Evolutionary conservation across 64 coral and sea anemone species (phyloP), one percentile per base, ranked within the genome.

Genomic region (Actinia tenebrosa): DNA sequence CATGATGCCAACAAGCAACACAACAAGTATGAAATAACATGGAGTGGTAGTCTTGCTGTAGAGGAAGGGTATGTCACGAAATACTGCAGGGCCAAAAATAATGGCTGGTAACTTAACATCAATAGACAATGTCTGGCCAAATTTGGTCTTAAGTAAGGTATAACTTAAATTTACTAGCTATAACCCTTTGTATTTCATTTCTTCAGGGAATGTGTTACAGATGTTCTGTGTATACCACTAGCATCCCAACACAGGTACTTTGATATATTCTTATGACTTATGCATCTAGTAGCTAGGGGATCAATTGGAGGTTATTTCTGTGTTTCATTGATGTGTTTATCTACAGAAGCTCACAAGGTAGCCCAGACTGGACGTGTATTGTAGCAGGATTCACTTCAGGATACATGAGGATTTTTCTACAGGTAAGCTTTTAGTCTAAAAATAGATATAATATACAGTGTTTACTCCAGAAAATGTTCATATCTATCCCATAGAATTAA

Each of bases 341-440:
- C 18, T 8, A 62, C 81, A 99, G 97, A 85, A 99, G 97, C 84
- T 99, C 97, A 79, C 97, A 99, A 89, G 97, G 97, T 3, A 95
- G 89, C 83, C 97, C 97, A 71, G 97, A 99, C 91, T 99, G 97
- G 97, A 99, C 97, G 46, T 99, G 97, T 63, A 99, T 99, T 89
- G 91, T 99, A 9, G 97, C 93, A 91, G 97, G 97, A 43, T 95
- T 99, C 53, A 91, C 93, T 16, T 99, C 97, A 53, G 97, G 97
- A 17, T 99, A 91, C 78, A 95, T 99, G 81, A 91, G 96, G 42
- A 95, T 99, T 66, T 99, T 91, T 58, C 78, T 99, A 62, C 85
- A 95, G 91, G 96, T 98, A 54, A 45, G 30, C 3, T 84, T 16
- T 25, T 8, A 5, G 0, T n/a, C 19, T 66, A 1, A 22, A 66